phyloP scores from a whole-genome alignment of 1,140 invertebrate species.

The Melanaphis sacchari region DNA sequence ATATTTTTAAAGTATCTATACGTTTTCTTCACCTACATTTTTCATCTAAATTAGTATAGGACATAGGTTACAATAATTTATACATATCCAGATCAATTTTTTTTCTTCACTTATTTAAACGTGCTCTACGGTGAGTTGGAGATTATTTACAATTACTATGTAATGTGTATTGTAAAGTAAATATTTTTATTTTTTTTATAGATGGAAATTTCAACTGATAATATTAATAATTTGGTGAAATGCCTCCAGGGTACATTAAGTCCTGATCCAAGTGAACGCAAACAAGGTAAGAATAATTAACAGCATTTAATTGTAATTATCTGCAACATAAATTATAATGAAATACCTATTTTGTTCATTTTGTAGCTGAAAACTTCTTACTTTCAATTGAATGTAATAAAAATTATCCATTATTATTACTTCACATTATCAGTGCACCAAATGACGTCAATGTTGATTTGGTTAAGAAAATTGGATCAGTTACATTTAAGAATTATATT shows the following conservation, averaged over 20 bases:
- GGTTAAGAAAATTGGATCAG: constrained; percentile 85
- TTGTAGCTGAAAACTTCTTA: constrained; percentile 90
- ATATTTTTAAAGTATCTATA: neutral
- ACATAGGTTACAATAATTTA: no score
- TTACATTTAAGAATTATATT: constrained; percentile 96
- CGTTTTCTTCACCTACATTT: neutral
- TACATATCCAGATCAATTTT: neutral
- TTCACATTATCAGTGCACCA: constrained; percentile 83
- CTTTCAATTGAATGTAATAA: constrained; percentile 89
- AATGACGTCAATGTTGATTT: constrained; percentile 76
- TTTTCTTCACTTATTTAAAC: neutral
- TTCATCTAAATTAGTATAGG: neutral
- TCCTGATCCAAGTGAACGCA: constrained; percentile 78
- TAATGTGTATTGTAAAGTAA: neutral
- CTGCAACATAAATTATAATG: neutral
- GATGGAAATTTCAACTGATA: constrained; percentile 38
- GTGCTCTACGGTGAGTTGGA: neutral
- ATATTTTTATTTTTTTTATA: neutral
- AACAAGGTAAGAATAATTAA: constrained; percentile 75
- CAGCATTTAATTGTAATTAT: neutral
- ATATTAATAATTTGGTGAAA: constrained; percentile 50
- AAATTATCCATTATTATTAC: constrained; percentile 87
- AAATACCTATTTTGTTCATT: constrained; percentile 12
- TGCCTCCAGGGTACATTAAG: constrained; percentile 73
- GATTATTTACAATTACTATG: no score